Conservation (phyloP, 2,888 invertebrate species). For the Leptothorax acervorum region DNA sequence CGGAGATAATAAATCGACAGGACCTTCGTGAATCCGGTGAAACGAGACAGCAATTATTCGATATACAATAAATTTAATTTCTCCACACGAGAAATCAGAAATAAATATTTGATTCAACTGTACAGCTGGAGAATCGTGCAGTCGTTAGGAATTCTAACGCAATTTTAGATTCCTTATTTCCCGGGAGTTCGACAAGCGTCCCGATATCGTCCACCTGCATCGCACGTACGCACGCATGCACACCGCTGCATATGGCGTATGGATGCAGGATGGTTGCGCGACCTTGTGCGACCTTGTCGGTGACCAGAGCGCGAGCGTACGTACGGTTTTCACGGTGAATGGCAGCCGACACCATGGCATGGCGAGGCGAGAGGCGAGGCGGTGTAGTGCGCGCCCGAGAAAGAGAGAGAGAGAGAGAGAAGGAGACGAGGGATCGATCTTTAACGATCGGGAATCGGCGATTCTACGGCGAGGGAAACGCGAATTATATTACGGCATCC, state of each 20-base stretch:
- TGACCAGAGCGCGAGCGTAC: slow-evolving; percentile 68
- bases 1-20: slow-evolving; percentile 7
- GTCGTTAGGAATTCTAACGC: not conserved
- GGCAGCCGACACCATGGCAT: slow-evolving; percentile 72
- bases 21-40: not conserved
- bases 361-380: not conserved
- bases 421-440: slow-evolving; percentile 1
- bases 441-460: slow-evolving; percentile 31
- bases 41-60: not conserved
- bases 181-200: no score
- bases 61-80: not conserved
- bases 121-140: not conserved
- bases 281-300: slow-evolving; percentile 79
- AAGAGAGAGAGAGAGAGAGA: not conserved
- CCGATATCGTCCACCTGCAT: slow-evolving; percentile 11
- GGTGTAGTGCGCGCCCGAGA: not conserved
- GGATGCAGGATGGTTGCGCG: slow-evolving; percentile 68
- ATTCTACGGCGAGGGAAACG: not conserved
- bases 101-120: not conserved
- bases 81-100: not conserved
- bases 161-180: not conserved
- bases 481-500: slow-evolving; percentile 40
- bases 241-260: slow-evolving; percentile 57
- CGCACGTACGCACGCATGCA: not conserved
- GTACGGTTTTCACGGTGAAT: slow-evolving; percentile 79